Percentiles rank a stretch among this genome's conserved stretches.
Conservation (phyloP, 2,113 vertebrate genomes). For the Pavo muticus region DNA sequence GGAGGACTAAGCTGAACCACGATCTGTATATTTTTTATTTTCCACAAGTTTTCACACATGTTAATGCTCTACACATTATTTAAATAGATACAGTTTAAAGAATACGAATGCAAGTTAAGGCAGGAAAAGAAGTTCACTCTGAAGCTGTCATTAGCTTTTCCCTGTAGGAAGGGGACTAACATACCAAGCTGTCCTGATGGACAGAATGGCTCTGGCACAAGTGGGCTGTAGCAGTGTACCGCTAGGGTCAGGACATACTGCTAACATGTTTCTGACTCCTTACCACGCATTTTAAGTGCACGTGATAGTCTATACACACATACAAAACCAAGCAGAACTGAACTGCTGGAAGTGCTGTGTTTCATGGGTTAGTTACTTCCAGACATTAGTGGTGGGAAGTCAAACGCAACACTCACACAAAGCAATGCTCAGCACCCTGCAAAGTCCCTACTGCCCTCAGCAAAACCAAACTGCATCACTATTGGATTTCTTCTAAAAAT, state of each 20-base stretch:
- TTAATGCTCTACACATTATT: background rate
- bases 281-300: background rate
- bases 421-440: background rate
- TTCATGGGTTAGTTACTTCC: background rate
- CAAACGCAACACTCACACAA: background rate
- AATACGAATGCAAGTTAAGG: background rate
- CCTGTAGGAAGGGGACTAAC: background rate
- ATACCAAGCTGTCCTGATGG: background rate
- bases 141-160: background rate
- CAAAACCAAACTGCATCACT: background rate
- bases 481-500: background rate
- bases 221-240: background rate
- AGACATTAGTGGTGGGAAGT: background rate
- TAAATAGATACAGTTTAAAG: background rate
- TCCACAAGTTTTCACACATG: background rate
- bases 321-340: background rate
- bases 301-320: background rate
- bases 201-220: rapidly evolving
- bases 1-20: background rate
- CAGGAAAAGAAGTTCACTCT: background rate
- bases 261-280: background rate
- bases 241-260: background rate
- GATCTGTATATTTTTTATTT: background rate
- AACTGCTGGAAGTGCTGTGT: background rate
- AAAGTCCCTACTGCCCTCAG: background rate